phyloP scores from a whole-genome alignment of 2,113 vertebrate genomes.

The Oxygymnocypris stewartii region DNA sequence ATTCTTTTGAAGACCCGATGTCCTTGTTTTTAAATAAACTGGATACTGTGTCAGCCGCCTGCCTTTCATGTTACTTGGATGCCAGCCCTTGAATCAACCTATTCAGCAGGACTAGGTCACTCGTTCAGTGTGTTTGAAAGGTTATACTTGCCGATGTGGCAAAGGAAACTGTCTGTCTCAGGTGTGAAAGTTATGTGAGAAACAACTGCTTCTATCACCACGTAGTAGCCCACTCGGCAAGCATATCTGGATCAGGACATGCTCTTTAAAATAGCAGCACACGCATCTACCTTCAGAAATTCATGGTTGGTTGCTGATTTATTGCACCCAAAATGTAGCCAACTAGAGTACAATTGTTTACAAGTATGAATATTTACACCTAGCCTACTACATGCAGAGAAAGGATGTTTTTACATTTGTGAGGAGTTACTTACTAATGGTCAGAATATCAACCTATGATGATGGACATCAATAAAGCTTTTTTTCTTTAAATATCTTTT shows the following conservation, averaged over 20 bases:
- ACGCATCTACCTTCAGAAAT: background rate
- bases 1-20: background rate
- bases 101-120: background rate
- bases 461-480: background rate
- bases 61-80: constrained; percentile 5
- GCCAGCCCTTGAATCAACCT: background rate
- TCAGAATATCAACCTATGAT: background rate
- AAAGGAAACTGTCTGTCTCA: background rate
- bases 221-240: background rate
- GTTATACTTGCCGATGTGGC: background rate
- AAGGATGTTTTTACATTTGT: background rate
- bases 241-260: background rate
- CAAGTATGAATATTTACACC: background rate
- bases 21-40: constrained; percentile 3
- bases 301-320: background rate
- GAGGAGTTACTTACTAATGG: background rate
- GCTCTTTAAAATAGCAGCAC: constrained; percentile 20
- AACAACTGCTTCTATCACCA: background rate
- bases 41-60: background rate
- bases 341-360: background rate
- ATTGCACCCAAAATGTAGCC: background rate
- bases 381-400: background rate
- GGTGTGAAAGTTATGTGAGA: background rate
- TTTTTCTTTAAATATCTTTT: background rate
- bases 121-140: background rate